A percentile compares a stretch with the other conserved stretches of the same genome.
Conservation (phyloP, 1,140 invertebrate genomes). For the Cyphomyrmex costatus region DNA sequence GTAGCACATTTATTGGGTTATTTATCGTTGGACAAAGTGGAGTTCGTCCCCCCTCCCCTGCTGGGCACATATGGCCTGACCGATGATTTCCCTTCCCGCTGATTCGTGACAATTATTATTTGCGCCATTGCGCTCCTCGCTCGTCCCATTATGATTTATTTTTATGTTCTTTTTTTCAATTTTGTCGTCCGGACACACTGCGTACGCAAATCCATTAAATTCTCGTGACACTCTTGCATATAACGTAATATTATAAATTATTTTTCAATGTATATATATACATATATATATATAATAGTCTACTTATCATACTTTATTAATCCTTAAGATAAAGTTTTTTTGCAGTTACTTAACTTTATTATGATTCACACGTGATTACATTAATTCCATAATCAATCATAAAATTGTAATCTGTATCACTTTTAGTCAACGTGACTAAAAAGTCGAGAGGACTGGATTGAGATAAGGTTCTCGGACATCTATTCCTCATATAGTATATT, state of each 20-base stretch:
- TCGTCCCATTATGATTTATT: slow-evolving; percentile 76
- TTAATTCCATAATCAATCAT: slow-evolving; percentile 16
- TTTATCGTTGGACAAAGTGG: slow-evolving; percentile 80
- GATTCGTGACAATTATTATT: slow-evolving; percentile 80
- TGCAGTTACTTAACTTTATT: slow-evolving; percentile 6
- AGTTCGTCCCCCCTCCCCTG: slow-evolving; percentile 78
- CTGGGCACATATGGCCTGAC: slow-evolving; percentile 83
- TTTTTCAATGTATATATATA: background rate
- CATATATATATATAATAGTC: no score
- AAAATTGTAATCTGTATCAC: slow-evolving; percentile 43
- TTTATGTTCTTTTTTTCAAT: slow-evolving; percentile 78
- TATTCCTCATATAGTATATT: slow-evolving; percentile 5
- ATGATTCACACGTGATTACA: background rate
- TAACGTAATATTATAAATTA: background rate
- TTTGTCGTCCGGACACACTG: background rate
- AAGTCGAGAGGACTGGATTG: background rate
- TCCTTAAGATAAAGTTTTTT: slow-evolving; percentile 24
- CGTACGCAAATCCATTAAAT: slow-evolving; percentile 17
- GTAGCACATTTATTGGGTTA: slow-evolving; percentile 77
- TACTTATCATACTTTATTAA: background rate
- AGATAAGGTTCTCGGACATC: slow-evolving; percentile 35
- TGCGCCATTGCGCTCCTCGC: slow-evolving; percentile 66
- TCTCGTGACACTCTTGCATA: slow-evolving; percentile 26
- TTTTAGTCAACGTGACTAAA: slow-evolving; percentile 29
- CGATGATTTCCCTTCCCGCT: slow-evolving; percentile 79